Evolutionary conservation across 2,113 vertebrate species (phyloP), one percentile per base, ranked within the genome.

Genomic region (Tapirus terrestris): DNA sequence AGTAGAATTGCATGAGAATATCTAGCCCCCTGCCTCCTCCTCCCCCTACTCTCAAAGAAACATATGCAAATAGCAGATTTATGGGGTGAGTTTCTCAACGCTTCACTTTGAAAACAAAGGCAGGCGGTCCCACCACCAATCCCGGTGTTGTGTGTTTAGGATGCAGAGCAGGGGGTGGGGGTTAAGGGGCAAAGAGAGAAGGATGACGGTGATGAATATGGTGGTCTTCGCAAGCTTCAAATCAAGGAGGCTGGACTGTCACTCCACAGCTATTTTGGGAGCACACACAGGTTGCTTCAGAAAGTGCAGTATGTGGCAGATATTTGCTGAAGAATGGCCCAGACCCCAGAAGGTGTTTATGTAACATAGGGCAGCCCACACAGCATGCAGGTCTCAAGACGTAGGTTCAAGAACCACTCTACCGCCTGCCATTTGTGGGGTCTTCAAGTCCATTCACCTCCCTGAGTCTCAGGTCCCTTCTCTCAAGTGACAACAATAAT

Each of bases 1-100:
- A 99, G 98, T 93, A 77, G 93, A 83, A 95, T 94, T 96, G 98
- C 97, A 94, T 93, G 97, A 89, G 98, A 98, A 96, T 98, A 95
- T 86, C 98, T 97, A 87, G 98, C 96, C 97, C 94, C 94, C 94
- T 68, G 96, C 96, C 97, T 95, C 97, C 95, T 96, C 87, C 97
- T 10, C 90, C 95, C 96, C 82, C 77, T 31, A 43, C 97, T 97
- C 96, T 70, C 95, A 65, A 98, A 98, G 98, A 98, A 97, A 92
- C 91, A 88, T 7, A 95, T 81, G 95, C 97, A 98, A 87, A 45
- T 85, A 76, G 65, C 51, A 96, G 98, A 94, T 98, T 97, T 98
- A 93, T 94, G 94, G 90, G 96, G 61, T 89, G 96, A 97, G 94
- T 51, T 67, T 81, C 86, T 65, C 95, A 80, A 94, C 96, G 80